A percentile compares a stretch with the other conserved stretches of the same genome.
These are phyloP conservation scores for Baronia brevicornis DNA, from an alignment of 2,888 invertebrate species.

Conservation along the genomic window DNA sequence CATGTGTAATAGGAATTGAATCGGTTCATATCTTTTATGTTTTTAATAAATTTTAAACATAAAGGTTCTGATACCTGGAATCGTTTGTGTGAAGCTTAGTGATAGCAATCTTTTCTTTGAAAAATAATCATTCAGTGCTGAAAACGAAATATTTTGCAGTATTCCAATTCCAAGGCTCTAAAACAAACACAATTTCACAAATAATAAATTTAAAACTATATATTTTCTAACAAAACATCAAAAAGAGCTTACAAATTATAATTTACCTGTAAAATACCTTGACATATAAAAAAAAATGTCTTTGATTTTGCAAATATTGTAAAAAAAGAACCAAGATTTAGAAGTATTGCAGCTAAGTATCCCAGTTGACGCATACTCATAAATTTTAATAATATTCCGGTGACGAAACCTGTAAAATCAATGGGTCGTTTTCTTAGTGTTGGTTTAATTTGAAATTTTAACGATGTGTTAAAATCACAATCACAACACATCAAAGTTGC, in stretches of 20 bases:
- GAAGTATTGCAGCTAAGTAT: constrained; percentile 26
- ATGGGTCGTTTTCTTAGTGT: no score
- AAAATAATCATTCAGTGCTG: constrained; percentile 44
- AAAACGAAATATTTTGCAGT: constrained; percentile 33
- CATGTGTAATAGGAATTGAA: no score
- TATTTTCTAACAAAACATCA: constrained; percentile 1
- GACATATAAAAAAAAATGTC: constrained; percentile 33
- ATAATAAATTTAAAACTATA: constrained; percentile 2
- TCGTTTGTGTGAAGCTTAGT: constrained; percentile 35
- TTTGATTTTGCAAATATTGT: constrained; percentile 34
- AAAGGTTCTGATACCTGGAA: constrained; percentile 34
- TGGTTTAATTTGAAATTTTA: no score
- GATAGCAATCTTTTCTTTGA: constrained; percentile 38
- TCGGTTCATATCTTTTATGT: no score
- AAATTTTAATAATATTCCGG: constrained; percentile 34
- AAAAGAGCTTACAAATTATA: constrained; percentile 3
- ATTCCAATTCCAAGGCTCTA: constrained; percentile 40
- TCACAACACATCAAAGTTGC: no score
- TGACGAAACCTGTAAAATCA: constrained; percentile 43
- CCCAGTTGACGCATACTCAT: constrained; percentile 35
- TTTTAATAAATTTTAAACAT: not conserved
- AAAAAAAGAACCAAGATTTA: constrained; percentile 30
- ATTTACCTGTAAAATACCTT: constrained; percentile 41
- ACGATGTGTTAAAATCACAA: no score
- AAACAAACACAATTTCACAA: constrained; percentile 16